A percentile compares a stretch with the other conserved stretches of the same genome.
Evolutionary conservation across 2,888 invertebrate species (phyloP).

Genomic region (Melinopterus prodromus): DNA sequence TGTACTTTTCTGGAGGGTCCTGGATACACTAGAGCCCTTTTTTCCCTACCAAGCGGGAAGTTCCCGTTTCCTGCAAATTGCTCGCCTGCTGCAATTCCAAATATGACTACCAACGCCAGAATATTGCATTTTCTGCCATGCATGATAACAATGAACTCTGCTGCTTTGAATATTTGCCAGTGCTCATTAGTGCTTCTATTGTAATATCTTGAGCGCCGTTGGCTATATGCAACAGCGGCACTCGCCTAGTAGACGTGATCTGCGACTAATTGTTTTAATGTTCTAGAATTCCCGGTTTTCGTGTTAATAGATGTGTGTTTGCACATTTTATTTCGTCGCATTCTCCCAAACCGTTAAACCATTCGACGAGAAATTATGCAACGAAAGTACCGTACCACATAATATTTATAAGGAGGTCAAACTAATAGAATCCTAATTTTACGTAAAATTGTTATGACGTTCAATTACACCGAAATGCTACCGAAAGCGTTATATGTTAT

Average conservation of each 20-base stretch:
- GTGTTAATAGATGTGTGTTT: background rate
- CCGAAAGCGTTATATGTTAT: too few relatives aligned
- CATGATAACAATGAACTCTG: background rate
- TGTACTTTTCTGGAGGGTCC: conserved; percentile 38
- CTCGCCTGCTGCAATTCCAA: background rate
- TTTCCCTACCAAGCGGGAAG: conserved; percentile 45
- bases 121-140: background rate
- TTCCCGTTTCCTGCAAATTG: background rate
- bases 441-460: too few relatives aligned
- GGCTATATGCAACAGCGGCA: background rate
- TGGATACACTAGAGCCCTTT: conserved; percentile 39
- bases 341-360: too few relatives aligned
- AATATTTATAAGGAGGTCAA: too few relatives aligned
- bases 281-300: conserved; percentile 5
- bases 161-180: background rate
- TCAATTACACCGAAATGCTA: too few relatives aligned
- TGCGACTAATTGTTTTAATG: conserved; percentile 19
- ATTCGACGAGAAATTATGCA: too few relatives aligned
- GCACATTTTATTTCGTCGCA: conserved; percentile 9
- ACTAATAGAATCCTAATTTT: too few relatives aligned
- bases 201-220: background rate
- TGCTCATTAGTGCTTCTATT: background rate
- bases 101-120: background rate
- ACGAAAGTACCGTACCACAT: too few relatives aligned
- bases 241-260: background rate